A percentile compares a stretch with the other conserved stretches of the same genome.
Conservation (phyloP, 2,113 vertebrate genomes). For the Pelodiscus sinensis region DNA sequence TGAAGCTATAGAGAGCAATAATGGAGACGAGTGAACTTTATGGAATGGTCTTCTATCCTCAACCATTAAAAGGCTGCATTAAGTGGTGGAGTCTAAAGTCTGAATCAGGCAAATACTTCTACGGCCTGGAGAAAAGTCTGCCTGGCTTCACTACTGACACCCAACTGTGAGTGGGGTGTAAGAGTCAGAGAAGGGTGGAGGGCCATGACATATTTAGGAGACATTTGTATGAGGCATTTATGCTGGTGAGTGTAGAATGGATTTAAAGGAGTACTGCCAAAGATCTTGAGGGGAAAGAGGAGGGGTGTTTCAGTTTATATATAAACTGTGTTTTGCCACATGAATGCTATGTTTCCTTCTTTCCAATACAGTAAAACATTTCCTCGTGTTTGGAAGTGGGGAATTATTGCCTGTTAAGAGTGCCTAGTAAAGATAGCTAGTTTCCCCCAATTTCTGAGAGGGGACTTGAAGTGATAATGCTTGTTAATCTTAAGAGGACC, state of each 20-base stretch:
- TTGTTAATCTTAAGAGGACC: background rate
- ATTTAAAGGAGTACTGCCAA: conserved; percentile 31
- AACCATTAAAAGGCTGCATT: background rate
- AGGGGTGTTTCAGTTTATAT: conserved; percentile 56
- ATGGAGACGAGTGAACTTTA: background rate
- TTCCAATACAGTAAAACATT: conserved; percentile 9
- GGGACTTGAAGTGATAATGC: background rate
- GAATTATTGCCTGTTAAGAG: background rate
- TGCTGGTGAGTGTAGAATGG: conserved; percentile 1
- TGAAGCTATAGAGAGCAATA: background rate
- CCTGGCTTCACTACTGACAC: conserved; percentile 11
- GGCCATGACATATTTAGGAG: conserved; percentile 34
- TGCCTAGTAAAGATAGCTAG: background rate
- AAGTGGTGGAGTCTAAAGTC: background rate
- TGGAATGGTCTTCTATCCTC: background rate
- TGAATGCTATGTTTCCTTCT: background rate
- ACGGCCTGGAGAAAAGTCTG: background rate
- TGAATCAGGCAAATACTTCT: background rate
- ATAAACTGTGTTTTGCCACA: conserved; percentile 29
- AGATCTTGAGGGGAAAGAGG: conserved; percentile 32
- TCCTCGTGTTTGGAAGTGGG: conserved; percentile 31
- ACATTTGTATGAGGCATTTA: conserved; percentile 51
- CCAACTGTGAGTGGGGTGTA: background rate
- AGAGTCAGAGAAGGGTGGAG: background rate
- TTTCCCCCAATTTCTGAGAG: conserved; percentile 19